Base-by-base conservation (phyloP, 2,797 vertebrate genomes). In the Paramormyrops hopkinsi region DNA sequence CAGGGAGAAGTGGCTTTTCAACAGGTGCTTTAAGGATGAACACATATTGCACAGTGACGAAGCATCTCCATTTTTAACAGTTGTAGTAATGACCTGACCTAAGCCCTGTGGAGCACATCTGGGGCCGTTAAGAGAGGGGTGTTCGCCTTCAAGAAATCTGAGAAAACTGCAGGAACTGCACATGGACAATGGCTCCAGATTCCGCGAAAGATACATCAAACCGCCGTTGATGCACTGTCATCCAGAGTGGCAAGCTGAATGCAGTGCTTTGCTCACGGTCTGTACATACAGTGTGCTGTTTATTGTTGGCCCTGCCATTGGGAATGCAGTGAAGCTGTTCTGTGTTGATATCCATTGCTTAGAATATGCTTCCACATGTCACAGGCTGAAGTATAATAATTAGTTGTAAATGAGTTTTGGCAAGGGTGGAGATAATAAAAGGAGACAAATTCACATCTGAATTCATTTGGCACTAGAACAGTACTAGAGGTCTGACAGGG, bases 341-440 rank as follows among this genome's bases (percentile, higher is more conserved):
- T 69, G 22, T 85, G 82, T 85, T 85, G 44, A 51, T 51, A 85
- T 85, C 12, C 44, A 51, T 82, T 46, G 82, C 46, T 51, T 48
- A 48, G n/a, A 29, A 22, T 25, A 56, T 86, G 29, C 51, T 4
- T 17, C 51, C 85, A 87, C 53, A 87, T 37, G 29, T 41, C 33
- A 87, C 4, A 59, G 4, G 53, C 53, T 51, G 29, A 87, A 87
- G 29, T 56, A 51, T 17, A 86, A 86, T 86, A 44, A 87, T 87
- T 87, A 56, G 25, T 56, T 87, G 14, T 87, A 87, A 56, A 33
- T 87, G 22, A 59, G 50, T 87, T 87, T 87, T 56, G 85, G 82
- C 82, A 85, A 12, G 48, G 48, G 25, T 29, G 48, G 22, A 3
- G 9, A 44, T 29, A 14, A 48, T 51, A 48, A 29, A 85, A 84